A percentile compares a stretch with the other conserved stretches of the same genome.
Evolutionary conservation across 2,113 vertebrate genomes (phyloP).

Genomic region (Hydrochoerus hydrochaeris): DNA sequence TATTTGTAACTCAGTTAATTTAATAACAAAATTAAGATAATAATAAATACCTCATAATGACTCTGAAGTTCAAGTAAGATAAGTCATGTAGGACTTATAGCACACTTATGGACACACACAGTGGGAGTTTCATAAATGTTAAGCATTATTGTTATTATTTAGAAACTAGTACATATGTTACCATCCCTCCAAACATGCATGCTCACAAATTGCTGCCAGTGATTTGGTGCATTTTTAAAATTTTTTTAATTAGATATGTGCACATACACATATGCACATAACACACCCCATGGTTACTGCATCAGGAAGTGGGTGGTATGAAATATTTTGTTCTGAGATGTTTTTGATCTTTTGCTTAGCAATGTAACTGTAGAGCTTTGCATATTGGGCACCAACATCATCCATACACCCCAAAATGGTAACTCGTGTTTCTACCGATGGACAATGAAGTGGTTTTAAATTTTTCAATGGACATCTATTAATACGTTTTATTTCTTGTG

Average conservation of each 20-base stretch:
- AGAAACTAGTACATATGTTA: background rate
- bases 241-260: background rate
- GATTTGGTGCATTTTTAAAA: background rate
- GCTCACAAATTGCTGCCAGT: background rate
- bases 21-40: constrained; percentile 29
- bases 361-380: background rate
- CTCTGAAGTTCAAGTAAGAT: background rate
- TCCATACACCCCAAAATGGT: background rate
- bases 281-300: background rate
- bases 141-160: background rate
- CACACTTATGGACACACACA: background rate
- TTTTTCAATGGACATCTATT: background rate
- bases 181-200: background rate
- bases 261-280: background rate
- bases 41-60: background rate
- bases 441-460: background rate
- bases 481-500: background rate
- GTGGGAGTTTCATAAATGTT: background rate
- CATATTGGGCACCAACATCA: background rate
- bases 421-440: background rate
- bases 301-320: background rate
- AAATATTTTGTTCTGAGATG: background rate
- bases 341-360: background rate
- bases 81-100: background rate
- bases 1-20: constrained; percentile 5